Percentiles rank a stretch among this genome's conserved stretches.
Evolutionary conservation across 1,140 invertebrate species (phyloP).

Genomic region (Scylla paramamosain): DNA sequence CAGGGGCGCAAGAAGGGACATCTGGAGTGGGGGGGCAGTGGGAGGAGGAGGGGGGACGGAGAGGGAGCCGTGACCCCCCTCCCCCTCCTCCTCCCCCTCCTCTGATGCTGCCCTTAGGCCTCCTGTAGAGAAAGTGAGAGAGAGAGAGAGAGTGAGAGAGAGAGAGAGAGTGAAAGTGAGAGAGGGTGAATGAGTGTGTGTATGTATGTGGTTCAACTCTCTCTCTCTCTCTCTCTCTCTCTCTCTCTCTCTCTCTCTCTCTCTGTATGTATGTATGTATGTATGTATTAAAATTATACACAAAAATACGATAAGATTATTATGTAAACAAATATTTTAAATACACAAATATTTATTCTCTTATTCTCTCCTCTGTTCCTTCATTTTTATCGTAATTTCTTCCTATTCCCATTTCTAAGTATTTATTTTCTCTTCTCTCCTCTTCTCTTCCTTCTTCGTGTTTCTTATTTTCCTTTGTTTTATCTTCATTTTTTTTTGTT

Average conservation of each 20-base stretch:
- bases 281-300: no score
- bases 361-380: no score
- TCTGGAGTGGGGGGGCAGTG: conserved; percentile 80
- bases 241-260: no score
- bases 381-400: no score
- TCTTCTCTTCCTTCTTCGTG: neutral
- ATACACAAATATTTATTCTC: no score
- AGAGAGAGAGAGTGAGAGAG: neutral
- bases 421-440: neutral
- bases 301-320: no score
- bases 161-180: neutral
- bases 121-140: conserved; percentile 31
- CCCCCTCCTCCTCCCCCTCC: conserved; percentile 67
- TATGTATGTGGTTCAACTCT: neutral
- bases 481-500: neutral
- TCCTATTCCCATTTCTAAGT: no score
- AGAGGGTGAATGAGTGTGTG: neutral
- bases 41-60: conserved; percentile 47
- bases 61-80: conserved; percentile 46
- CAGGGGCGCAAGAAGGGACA: conserved; percentile 81
- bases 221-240: no score
- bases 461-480: neutral
- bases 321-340: no score
- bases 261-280: no score
- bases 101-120: conserved; percentile 49